Evolutionary conservation across 1,140 invertebrate genomes (phyloP), one percentile per base, ranked within the genome.

Genomic region (Amyelois transitella): DNA sequence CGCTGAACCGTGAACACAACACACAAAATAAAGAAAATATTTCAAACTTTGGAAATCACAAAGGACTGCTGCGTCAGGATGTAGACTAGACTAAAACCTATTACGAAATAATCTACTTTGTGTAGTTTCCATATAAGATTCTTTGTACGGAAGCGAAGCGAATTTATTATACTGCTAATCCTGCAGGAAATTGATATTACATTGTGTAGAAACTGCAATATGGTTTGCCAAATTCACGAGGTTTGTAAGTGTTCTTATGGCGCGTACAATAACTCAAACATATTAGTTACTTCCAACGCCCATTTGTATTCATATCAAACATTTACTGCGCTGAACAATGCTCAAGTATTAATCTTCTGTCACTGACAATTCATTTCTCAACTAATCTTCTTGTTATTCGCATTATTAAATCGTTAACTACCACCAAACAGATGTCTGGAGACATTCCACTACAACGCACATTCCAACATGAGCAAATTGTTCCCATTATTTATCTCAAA

Each of bases 391-490:
- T 21, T 48, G 45, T 48, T 48, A 48, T 48, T 48, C 45, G 20
- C 45, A 48, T 48, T 48, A 48, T 19, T 48, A 48, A 48, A 48
- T 48, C 45, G 45, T 48, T 48, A 48, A 48, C 45, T 21, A 48
- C 19, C 20, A 48, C 18, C 20, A 38, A 21, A 48, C 45, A 48
- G 14, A 12, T 14, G 18, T 48, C 18, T 20, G 20, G 12, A 21
- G 45, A 58, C 48, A 51, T 55, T 60, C 18, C 25, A 25, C 17
- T 14, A 28, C 55, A 44, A 59, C 61, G 55, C 45, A 59, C 60
- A 64, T 63, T 62, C 65, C 59, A 58, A 19, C 56, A 57, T 52
- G 48, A 58, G 32, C 53, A 54, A 51, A 57, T 57, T 51, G 58
- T 38, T 22, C 18, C 28, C 45, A 53, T 62, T 48, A 48, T 48